Evolutionary conservation across 2,888 invertebrate species (phyloP).

Genomic region (Andrena fulva): DNA sequence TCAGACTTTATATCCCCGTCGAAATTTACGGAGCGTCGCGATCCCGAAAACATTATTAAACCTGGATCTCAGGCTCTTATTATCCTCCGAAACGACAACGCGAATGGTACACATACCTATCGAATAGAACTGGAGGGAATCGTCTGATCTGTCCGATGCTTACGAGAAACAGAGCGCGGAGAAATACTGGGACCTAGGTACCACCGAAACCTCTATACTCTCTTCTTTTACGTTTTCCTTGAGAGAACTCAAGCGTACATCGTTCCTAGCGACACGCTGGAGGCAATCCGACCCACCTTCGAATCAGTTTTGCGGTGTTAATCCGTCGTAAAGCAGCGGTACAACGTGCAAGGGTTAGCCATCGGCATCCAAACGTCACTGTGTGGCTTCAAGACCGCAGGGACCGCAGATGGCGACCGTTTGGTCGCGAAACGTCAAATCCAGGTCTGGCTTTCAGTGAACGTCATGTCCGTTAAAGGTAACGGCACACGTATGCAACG

Average conservation of each 20-base stretch:
- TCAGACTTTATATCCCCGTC: slow-evolving; percentile 29
- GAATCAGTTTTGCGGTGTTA: not conserved
- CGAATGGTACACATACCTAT: not conserved
- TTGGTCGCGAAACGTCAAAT: slow-evolving; percentile 60
- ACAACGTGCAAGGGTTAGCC: not conserved
- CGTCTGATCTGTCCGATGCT: no score
- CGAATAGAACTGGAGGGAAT: not conserved
- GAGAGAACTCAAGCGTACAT: no score
- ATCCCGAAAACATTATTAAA: slow-evolving; percentile 17
- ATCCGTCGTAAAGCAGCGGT: not conserved
- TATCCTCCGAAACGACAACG: not conserved
- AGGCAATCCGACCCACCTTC: not conserved
- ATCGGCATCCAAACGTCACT: not conserved
- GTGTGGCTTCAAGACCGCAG: slow-evolving; percentile 33
- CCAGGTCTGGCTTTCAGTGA: slow-evolving; percentile 29
- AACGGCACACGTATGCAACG: slow-evolving; percentile 29
- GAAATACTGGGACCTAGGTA: not conserved
- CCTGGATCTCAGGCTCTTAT: not conserved
- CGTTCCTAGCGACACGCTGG: no score
- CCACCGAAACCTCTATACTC: no score
- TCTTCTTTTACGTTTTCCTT: no score
- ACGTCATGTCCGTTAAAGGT: slow-evolving; percentile 54
- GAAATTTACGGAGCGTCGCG: slow-evolving; percentile 21
- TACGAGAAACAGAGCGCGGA: not conserved
- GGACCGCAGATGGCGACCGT: slow-evolving; percentile 50